Evolutionary conservation across 92 coral and sea anemone species (phyloP), one percentile per base, ranked within the genome.

Genomic region (Plumapathes pennacea): DNA sequence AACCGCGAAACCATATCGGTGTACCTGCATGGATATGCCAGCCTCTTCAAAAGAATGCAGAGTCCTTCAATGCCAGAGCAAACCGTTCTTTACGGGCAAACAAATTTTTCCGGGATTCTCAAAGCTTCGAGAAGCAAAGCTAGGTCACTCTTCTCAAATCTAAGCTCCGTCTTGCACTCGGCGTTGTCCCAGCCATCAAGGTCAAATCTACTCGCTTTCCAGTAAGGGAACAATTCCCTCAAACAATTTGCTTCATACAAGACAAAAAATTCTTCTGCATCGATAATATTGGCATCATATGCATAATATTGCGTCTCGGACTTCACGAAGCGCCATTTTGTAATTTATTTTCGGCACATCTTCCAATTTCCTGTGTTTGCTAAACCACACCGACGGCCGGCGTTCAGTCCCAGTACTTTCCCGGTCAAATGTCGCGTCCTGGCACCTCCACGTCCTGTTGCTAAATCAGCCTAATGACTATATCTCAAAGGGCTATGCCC

Each of bases 91-190:
- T 72, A 72, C 5, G 29, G 56, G 20, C 54, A 72, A 40, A 62
- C 63, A 50, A 71, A 49, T 55, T 50, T 53, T 20, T 50, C 62
- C 8, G 73, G 63, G 14, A 72, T 32, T 47, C 31, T 45, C 22
- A 74, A 58, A 34, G 38, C 54, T 23, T 50, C 25, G 26, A 50
- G 53, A 26, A 78, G 52, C 23, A 46, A 38, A 36, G 32, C 17
- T 15, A 78, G 62, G 50, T 78, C 72, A 39, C 41, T 21, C 57
- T 77, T 77, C 20, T 33, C 38, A 32, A 67, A 68, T 36, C 84
- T 59, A n/a, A 77, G 51, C 45, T 77, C 84, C n/a, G n/a, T n/a
- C n/a, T n/a, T n/a, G 19, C 78, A 77, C 52, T 77, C 78, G 12
- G 57, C 47, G 22, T 77, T 72, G 10, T 68, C 77, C 77, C 69